Evolutionary conservation across 2,888 invertebrate species (phyloP).

Genomic region (Ferrisia virgata): DNA sequence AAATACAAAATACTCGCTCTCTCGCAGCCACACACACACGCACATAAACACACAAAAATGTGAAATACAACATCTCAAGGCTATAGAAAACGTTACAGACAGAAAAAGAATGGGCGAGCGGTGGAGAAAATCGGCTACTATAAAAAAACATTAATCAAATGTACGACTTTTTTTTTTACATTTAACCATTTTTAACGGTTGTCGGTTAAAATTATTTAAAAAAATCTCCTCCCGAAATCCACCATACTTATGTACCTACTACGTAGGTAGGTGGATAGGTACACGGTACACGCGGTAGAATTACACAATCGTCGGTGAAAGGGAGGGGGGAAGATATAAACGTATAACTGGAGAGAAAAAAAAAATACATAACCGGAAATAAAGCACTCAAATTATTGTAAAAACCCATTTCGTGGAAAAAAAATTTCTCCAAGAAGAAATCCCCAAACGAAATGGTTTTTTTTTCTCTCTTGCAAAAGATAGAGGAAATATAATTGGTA

Average conservation of each 20-base stretch:
- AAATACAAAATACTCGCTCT: background rate
- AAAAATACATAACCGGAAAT: slow-evolving; percentile 5
- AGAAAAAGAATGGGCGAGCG: no score
- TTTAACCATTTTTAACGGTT: slow-evolving; percentile 12
- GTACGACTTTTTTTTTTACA: background rate
- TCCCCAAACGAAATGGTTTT: background rate
- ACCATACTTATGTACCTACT: background rate
- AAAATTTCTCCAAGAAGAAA: slow-evolving; percentile 5
- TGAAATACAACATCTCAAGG: no score
- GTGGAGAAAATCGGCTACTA: no score
- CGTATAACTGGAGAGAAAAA: background rate
- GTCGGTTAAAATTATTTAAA: slow-evolving; percentile 19
- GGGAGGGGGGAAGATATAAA: no score
- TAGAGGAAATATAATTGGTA: slow-evolving; percentile 10
- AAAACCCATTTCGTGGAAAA: slow-evolving; percentile 24
- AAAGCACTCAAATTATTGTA: slow-evolving; percentile 22
- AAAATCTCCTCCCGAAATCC: background rate
- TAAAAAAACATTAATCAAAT: slow-evolving; percentile 13
- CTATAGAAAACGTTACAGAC: no score
- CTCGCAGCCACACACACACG: no score
- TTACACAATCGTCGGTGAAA: no score
- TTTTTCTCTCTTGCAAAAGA: background rate
- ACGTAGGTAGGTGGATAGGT: no score
- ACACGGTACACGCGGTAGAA: no score
- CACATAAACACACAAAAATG: no score